phyloP scores from a whole-genome alignment of 2,888 invertebrate species.

The Latrodectus elegans region DNA sequence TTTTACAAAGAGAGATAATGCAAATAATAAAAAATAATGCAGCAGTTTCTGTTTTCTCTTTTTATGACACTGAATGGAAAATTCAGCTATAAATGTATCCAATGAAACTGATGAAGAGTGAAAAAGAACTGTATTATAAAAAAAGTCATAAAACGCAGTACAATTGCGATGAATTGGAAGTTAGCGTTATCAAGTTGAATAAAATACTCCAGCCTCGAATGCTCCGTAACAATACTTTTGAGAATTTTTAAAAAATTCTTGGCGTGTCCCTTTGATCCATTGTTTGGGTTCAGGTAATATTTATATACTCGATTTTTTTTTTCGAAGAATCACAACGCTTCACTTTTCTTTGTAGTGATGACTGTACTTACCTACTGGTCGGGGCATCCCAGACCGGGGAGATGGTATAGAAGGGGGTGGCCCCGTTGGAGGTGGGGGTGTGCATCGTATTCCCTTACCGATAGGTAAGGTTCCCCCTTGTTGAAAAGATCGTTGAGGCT shows the following conservation, averaged over 20 bases:
- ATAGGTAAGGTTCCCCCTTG: slow-evolving; percentile 72
- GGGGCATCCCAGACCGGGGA: slow-evolving; percentile 70
- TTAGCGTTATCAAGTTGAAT: too few relatives aligned
- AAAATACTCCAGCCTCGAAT: too few relatives aligned
- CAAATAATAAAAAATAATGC: too few relatives aligned
- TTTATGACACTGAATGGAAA: too few relatives aligned
- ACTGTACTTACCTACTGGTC: slow-evolving; percentile 69
- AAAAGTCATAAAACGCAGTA: too few relatives aligned
- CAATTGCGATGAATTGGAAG: too few relatives aligned
- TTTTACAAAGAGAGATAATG: too few relatives aligned
- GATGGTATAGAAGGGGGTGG: slow-evolving; percentile 71
- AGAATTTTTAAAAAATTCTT: neutral
- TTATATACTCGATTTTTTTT: neutral
- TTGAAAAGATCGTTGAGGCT: slow-evolving; percentile 80
- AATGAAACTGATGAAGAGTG: too few relatives aligned
- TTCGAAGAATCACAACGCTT: neutral
- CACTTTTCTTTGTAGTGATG: neutral
- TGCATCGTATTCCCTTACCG: slow-evolving; percentile 70
- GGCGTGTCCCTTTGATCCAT: neutral
- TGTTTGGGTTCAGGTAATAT: neutral
- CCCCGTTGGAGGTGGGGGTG: slow-evolving; percentile 71
- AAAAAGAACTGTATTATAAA: too few relatives aligned
- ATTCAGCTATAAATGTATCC: too few relatives aligned
- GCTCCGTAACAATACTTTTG: too few relatives aligned
- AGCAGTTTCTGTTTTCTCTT: too few relatives aligned